Conservation (phyloP, 37 sponge, comb jelly and placozoan species). For the Mnemiopsis leidyi region DNA sequence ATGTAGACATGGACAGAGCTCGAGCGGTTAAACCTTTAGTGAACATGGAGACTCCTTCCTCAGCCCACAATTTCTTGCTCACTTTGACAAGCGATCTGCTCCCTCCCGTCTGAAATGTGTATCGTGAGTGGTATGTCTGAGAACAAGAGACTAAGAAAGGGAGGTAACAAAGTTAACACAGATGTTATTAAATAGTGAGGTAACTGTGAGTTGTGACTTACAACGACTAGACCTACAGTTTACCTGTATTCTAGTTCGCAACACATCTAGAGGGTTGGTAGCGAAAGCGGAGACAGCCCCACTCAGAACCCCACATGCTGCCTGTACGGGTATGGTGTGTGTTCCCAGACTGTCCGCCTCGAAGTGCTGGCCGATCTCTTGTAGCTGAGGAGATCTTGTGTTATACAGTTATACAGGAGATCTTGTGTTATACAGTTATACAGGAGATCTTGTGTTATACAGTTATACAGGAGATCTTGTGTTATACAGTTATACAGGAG, state of each 20-base stretch:
- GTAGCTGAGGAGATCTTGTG: too few relatives aligned
- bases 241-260: constrained; percentile 97
- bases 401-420: too few relatives aligned
- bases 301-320: constrained; percentile 71
- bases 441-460: too few relatives aligned
- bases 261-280: constrained; percentile 91
- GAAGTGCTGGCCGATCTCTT: not conserved
- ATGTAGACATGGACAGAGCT: constrained; percentile 71
- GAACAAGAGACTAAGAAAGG: not conserved
- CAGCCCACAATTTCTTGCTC: constrained; percentile 71
- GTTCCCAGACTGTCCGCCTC: not conserved
- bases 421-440: too few relatives aligned
- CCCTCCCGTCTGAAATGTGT: constrained; percentile 72
- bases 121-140: too few relatives aligned
- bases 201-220: not conserved
- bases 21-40: constrained; percentile 89
- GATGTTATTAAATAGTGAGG: not conserved
- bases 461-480: too few relatives aligned
- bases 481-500: too few relatives aligned
- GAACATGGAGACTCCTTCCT: constrained; percentile 75
- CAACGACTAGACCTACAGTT: too few relatives aligned
- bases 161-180: not conserved
- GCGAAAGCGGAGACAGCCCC: constrained; percentile 71
- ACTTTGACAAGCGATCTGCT: constrained; percentile 67
- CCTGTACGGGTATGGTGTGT: constrained; percentile 70